These are phyloP conservation scores for Phortica variegata DNA, from an alignment of 1,140 invertebrate genomes.

Conservation along the genomic window DNA sequence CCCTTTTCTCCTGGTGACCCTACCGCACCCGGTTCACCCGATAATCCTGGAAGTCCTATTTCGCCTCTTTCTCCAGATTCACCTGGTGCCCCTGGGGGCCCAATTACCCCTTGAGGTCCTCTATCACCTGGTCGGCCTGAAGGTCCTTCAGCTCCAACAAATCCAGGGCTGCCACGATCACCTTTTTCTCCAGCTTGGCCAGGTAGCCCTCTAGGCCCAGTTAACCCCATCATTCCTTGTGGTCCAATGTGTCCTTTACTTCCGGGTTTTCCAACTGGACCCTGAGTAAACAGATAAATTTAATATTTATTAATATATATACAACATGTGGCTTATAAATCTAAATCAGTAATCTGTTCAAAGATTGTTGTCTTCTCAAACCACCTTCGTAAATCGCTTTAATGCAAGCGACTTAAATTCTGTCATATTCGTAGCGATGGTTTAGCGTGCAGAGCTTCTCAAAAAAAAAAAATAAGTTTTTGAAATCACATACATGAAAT, in stretches of 20 bases:
- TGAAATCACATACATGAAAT: no score
- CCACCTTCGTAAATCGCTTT: no score
- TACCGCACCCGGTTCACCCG: constrained; percentile 68
- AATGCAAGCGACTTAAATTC: no score
- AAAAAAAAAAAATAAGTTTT: no score
- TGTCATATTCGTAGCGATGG: no score
- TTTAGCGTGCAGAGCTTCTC: no score
- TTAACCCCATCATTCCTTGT: constrained; percentile 71
- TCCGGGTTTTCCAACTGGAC: constrained; percentile 68
- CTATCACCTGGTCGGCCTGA: constrained; percentile 58
- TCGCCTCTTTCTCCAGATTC: constrained; percentile 75
- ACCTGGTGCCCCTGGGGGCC: constrained; percentile 74
- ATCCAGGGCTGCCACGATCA: constrained; percentile 66
- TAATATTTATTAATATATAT: no score
- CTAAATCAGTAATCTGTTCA: no score
- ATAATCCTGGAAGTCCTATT: constrained; percentile 69
- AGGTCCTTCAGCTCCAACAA: constrained; percentile 67
- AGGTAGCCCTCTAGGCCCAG: constrained; percentile 67
- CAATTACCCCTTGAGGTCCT: constrained; percentile 62
- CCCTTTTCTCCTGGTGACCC: constrained; percentile 64
- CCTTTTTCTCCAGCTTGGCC: constrained; percentile 72
- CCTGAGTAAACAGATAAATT: no score
- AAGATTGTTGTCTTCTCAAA: no score
- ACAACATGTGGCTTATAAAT: no score
- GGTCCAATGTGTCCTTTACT: constrained; percentile 74